Evolutionary conservation across 23 tunicate species (phyloP), one percentile per base, ranked within the genome.

Genomic region (Botrylloides violaceus): DNA sequence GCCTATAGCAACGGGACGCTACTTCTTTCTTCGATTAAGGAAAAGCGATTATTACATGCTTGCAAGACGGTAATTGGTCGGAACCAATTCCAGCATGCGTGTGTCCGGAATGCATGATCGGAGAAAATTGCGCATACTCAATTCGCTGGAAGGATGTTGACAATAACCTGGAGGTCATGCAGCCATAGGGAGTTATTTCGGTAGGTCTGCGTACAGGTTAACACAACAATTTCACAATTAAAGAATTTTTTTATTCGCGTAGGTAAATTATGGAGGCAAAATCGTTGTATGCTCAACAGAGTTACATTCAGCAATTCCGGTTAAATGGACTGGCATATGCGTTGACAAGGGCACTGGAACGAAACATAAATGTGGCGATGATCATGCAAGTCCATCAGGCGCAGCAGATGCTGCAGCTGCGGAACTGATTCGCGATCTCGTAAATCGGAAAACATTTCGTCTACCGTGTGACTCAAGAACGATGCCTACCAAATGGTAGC

Each of bases 41-140:
- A 12, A 63, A 63, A 33, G n/a, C 32, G n/a, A 31, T 34, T 33
- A 63, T 63, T 31, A 6, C 35, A 12, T 63, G 70, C 36, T 31
- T 7, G 9, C 18, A 9, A 63, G 33, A 63, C 36, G 70, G 70
- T 3, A 63, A 25, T 28, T 63, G 70, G 70, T 63, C 70, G n/a
- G 33, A 28, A 19, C 35, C 70, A 7, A 34, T 27, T 27, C 70
- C 70, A 3, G 3, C 70, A 3, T 63, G 70, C 35, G 35, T 28
- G 4, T 63, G 70, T 63, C 70, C 35, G 6, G 3, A 28, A 3
- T 63, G 70, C 33, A 27, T 25, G 23, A 9, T 28, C 7, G 70
- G 70, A 63, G 70, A 63, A 19, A 63, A 63, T 19, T 63, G 70
- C 33, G 70, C 26, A 63, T 63, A 12, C 33, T 63, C 70, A 3